Conservation (phyloP, 2,888 invertebrate species). For the Leptura quadrifasciata region DNA sequence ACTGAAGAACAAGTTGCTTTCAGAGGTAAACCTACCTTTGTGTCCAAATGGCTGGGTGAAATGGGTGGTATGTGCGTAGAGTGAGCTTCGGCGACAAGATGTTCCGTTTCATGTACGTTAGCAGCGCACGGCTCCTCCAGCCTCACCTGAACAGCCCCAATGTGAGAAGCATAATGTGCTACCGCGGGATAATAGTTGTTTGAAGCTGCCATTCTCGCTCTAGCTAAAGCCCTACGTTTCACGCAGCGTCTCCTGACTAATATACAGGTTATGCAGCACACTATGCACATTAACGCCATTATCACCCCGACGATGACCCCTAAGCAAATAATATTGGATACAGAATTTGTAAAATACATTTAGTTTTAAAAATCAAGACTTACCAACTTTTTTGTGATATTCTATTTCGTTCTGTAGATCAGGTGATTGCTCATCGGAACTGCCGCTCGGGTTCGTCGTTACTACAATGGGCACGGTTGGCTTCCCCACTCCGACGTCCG, state of each 20-base stretch:
- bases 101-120: slow-evolving; percentile 71
- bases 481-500: slow-evolving; percentile 74
- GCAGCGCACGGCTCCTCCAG: slow-evolving; percentile 64
- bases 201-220: slow-evolving; percentile 61
- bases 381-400: slow-evolving; percentile 69
- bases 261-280: slow-evolving; percentile 73
- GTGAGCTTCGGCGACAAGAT: slow-evolving; percentile 67
- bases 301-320: slow-evolving; percentile 76
- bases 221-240: slow-evolving; percentile 63
- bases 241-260: slow-evolving; percentile 73
- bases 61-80: slow-evolving; percentile 68
- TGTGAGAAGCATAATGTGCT: slow-evolving; percentile 63
- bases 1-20: neutral
- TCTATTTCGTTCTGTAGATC: slow-evolving; percentile 57
- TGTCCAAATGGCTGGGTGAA: slow-evolving; percentile 74
- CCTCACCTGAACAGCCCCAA: slow-evolving; percentile 63
- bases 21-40: slow-evolving; percentile 73
- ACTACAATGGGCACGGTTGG: slow-evolving; percentile 66
- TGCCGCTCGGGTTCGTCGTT: slow-evolving; percentile 46
- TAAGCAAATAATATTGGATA: slow-evolving; percentile 60
- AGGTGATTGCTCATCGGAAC: slow-evolving; percentile 25
- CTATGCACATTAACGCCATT: slow-evolving; percentile 72
- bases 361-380: slow-evolving; percentile 35
- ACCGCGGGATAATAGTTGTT: slow-evolving; percentile 65
- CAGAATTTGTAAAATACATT: slow-evolving; percentile 34